Conservation (phyloP, 2,113 vertebrate genomes). For the Sialia sialis region DNA sequence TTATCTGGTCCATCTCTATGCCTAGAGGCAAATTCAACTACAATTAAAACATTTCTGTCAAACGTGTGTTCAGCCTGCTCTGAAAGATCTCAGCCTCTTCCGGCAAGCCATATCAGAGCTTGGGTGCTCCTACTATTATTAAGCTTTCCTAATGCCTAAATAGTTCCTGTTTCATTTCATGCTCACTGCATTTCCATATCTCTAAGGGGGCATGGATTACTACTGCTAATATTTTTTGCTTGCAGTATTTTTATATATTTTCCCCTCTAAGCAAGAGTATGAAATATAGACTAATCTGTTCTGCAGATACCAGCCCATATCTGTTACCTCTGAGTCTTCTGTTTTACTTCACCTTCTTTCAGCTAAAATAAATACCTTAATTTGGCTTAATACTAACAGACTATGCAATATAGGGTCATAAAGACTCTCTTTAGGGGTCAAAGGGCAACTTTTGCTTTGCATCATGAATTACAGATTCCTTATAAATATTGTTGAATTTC, state of each 20-base stretch:
- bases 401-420: neutral
- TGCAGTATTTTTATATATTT: neutral
- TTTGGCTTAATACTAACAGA: neutral
- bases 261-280: neutral
- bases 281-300: neutral
- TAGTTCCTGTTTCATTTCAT: neutral
- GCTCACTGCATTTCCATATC: neutral
- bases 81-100: neutral
- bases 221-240: neutral
- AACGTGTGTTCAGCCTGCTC: neutral
- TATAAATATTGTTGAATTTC: neutral
- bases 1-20: neutral
- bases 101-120: neutral
- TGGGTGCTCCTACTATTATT: neutral
- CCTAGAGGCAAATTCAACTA: neutral
- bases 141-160: neutral
- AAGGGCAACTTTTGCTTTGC: neutral
- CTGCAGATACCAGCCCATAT: neutral
- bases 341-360: neutral
- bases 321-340: neutral
- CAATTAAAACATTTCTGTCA: constrained; percentile 21
- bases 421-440: neutral
- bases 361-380: neutral
- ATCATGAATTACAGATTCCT: neutral
- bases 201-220: neutral